phyloP scores from a whole-genome alignment of 2,888 invertebrate genomes.

The Scaptomyza polygonia region DNA sequence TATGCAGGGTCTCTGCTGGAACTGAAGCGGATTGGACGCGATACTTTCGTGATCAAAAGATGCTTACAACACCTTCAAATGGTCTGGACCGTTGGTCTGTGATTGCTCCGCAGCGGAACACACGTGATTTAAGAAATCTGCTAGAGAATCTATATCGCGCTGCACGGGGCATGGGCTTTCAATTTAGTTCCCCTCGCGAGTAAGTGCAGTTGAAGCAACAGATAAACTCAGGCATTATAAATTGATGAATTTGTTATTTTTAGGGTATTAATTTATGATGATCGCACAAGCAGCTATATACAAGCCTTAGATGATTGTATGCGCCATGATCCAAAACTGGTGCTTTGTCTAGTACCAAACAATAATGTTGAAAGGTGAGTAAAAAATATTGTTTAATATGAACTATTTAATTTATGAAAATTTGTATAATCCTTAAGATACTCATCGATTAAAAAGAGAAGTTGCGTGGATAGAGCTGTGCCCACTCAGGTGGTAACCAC shows the following conservation, averaged over 20 bases:
- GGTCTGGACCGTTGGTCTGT: conserved; percentile 84
- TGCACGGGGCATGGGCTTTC: conserved; percentile 85
- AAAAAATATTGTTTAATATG: no score
- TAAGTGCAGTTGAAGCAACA: conserved; percentile 45
- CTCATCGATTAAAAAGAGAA: conserved; percentile 94
- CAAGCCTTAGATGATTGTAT: conserved; percentile 87
- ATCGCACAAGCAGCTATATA: conserved; percentile 87
- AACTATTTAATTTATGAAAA: no score
- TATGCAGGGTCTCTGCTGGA: conserved; percentile 83
- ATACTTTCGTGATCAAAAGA: conserved; percentile 86
- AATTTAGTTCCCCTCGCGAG: conserved; percentile 83
- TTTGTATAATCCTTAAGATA: conserved; percentile 85
- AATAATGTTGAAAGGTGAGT: conserved; percentile 88
- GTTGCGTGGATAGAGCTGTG: conserved; percentile 89
- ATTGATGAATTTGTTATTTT: not conserved
- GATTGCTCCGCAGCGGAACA: conserved; percentile 76
- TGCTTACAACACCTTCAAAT: conserved; percentile 83
- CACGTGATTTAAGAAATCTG: conserved; percentile 74
- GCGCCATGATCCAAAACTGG: conserved; percentile 87
- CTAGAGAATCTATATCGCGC: conserved; percentile 82
- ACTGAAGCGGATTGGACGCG: conserved; percentile 91
- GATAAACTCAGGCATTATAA: not conserved
- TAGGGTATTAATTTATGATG: conserved; percentile 85
- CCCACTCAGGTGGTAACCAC: conserved; percentile 87
- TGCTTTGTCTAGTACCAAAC: conserved; percentile 89